Evolutionary conservation across 2,113 vertebrate species (phyloP), one percentile per base, ranked within the genome.

Genomic region (Psittacula cyanocephala): DNA sequence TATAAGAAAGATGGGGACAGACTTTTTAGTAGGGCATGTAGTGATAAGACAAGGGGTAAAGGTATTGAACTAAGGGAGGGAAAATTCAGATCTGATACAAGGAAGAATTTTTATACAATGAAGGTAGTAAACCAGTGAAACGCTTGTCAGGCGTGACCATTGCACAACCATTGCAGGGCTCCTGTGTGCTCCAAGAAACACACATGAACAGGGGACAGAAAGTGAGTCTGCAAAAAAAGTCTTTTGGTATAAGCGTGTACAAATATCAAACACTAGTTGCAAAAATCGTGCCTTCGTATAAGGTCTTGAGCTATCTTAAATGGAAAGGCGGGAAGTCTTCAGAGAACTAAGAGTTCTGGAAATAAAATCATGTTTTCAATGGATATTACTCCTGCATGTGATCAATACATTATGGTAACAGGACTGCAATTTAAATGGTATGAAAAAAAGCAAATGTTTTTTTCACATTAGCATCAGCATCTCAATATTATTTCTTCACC

Each of bases 141-240:
- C 2, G 5, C 24, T 29, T 39, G 24, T 47, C 47, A 39, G 29
- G 35, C 1, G 0, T 52, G 28, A 60, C 33, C 31, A 12, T 19
- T 60, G 28, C 0, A 2, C 1, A 4, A 13, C 41, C 9, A 15
- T 18, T 44, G 43, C 5, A 3, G 44, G 23, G 7, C 14, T 72
- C 31, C 47, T 44, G 39, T 0, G 0, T 35, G n/a, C 31, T 93
- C 68, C 81, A 77, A 31, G 53, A 39, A 63, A 27, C 1, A 3
- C 1, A 1, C 7, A 1, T 20, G 7, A 80, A 37, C n/a, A 47
- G 29, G 6, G 27, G 17, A 27, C 12, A 69, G 43, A 47, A 82
- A 43, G 55, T 13, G 31, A 59, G 28, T 24, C 52, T 83, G 23
- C 29, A 57, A 33, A 52, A 80, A 9, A 80, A 10, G 13, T 37